phyloP scores from a whole-genome alignment of 2,113 vertebrate genomes.

The Laterallus jamaicensis region DNA sequence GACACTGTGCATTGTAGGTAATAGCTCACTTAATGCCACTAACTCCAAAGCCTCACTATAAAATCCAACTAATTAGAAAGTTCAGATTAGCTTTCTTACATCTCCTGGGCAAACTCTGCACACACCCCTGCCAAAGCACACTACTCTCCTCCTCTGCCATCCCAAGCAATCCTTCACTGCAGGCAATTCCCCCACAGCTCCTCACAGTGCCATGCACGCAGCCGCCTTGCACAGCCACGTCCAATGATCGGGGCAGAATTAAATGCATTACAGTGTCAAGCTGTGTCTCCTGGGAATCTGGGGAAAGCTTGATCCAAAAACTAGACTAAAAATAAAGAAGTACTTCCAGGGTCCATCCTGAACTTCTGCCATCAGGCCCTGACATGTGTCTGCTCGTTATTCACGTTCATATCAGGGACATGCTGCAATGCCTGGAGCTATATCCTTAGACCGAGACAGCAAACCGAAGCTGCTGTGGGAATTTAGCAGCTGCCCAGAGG shows the following conservation, averaged over 20 bases:
- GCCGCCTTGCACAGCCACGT: neutral
- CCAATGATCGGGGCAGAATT: neutral
- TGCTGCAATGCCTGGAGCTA: neutral
- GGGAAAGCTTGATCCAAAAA: neutral
- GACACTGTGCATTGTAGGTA: neutral
- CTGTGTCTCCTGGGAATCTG: neutral
- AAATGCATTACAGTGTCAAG: neutral
- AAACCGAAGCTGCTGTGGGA: neutral
- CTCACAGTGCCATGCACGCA: neutral
- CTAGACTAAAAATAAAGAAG: constrained; percentile 9
- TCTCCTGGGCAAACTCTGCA: neutral
- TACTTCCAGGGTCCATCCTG: neutral
- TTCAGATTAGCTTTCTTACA: neutral
- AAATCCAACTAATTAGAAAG: neutral
- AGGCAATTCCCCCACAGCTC: neutral
- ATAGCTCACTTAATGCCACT: neutral
- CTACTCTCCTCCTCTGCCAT: neutral
- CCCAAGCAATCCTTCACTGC: neutral
- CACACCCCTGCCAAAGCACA: neutral
- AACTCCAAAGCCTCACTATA: neutral
- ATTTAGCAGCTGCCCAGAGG: neutral
- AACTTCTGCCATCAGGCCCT: neutral
- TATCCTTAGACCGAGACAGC: neutral
- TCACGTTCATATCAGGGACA: neutral
- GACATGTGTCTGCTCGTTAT: neutral